These are phyloP conservation scores for Bedellia somnulentella DNA, from an alignment of 2,888 invertebrate species.

Conservation along the genomic window DNA sequence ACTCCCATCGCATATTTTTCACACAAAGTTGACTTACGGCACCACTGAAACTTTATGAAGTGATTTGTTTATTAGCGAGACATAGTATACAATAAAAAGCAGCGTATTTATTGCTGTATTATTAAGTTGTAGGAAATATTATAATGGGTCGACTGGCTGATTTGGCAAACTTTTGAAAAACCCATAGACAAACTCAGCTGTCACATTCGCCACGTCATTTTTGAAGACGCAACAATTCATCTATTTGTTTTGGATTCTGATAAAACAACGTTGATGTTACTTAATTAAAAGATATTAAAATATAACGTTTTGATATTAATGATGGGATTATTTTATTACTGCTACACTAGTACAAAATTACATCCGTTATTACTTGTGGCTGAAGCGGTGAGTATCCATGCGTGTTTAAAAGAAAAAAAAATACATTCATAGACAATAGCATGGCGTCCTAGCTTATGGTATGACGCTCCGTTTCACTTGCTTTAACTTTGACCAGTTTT, in stretches of 20 bases:
- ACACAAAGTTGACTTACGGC: too few species aligned
- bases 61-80: too few species aligned
- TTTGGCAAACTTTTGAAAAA: conserved; percentile 49
- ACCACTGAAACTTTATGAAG: too few species aligned
- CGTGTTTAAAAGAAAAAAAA: neutral
- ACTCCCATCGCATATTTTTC: too few species aligned
- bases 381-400: neutral
- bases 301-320: too few species aligned
- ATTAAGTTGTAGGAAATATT: too few species aligned
- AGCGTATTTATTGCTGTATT: too few species aligned
- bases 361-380: neutral
- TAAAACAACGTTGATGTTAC: too few species aligned
- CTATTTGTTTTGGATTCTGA: neutral
- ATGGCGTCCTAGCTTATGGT: conserved; percentile 28
- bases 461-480: conserved; percentile 24
- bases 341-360: neutral
- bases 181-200: conserved; percentile 42
- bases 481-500: too few species aligned
- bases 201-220: conserved; percentile 57
- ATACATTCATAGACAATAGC: conserved; percentile 3
- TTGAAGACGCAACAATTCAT: conserved; percentile 21
- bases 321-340: too few species aligned
- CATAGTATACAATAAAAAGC: too few species aligned
- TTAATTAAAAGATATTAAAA: too few species aligned
- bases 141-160: conserved; percentile 43